These are phyloP conservation scores for Hydropsyche betteni DNA, from an alignment of 2,888 invertebrate genomes.

Conservation along the genomic window DNA sequence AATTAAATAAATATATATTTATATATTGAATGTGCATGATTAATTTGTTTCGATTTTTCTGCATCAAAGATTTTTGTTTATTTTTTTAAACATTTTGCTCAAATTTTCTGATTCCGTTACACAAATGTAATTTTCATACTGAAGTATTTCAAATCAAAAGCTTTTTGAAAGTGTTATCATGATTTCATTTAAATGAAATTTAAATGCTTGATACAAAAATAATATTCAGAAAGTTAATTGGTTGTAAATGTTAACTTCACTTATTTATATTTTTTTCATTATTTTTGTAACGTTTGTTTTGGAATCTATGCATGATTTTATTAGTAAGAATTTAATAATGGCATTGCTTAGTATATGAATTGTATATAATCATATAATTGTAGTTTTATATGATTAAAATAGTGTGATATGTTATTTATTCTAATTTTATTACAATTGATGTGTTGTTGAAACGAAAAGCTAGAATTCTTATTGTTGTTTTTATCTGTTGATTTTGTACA, in stretches of 20 bases:
- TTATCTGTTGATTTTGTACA: constrained; percentile 28
- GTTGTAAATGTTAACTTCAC: neutral
- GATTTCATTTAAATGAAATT: too few relatives aligned
- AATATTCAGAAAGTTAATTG: neutral
- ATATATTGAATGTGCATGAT: neutral
- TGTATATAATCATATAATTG: constrained; percentile 2
- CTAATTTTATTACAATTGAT: constrained; percentile 9
- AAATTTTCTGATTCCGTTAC: too few relatives aligned
- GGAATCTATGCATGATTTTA: neutral
- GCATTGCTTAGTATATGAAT: constrained; percentile 16
- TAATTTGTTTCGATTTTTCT: neutral
- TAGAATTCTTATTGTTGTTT: constrained; percentile 16
- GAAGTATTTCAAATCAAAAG: too few relatives aligned
- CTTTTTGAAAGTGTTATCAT: too few relatives aligned
- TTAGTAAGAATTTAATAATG: constrained; percentile 1
- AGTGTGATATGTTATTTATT: constrained; percentile 33
- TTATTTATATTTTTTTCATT: neutral
- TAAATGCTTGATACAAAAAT: too few relatives aligned
- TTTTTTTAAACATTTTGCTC: neutral
- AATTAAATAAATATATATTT: too few relatives aligned
- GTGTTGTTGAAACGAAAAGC: constrained; percentile 19
- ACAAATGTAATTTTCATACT: too few relatives aligned
- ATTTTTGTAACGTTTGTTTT: neutral
- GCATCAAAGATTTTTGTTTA: neutral
- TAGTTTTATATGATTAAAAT: constrained; percentile 23